A percentile compares a stretch with the other conserved stretches of the same genome.
phyloP scores from a whole-genome alignment of 1,140 invertebrate species.

The Conopomorpha cramerella region DNA sequence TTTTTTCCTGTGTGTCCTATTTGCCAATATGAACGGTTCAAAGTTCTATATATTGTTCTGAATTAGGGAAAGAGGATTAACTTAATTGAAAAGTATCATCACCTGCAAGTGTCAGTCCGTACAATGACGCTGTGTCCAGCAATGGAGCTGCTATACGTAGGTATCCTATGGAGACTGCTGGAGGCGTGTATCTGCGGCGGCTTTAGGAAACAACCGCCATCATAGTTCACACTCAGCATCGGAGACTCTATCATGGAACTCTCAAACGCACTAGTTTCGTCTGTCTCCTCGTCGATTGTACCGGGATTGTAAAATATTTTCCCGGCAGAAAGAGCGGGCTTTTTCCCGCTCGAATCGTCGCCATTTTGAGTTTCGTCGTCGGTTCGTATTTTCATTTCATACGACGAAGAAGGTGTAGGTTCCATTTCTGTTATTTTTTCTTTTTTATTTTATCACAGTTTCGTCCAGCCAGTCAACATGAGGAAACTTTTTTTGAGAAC shows the following conservation, averaged over 20 bases:
- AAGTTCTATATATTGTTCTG: too few species aligned
- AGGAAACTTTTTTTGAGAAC: not conserved
- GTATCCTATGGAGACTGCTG: slow-evolving; percentile 48
- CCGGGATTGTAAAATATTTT: slow-evolving; percentile 55
- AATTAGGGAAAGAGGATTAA: too few species aligned
- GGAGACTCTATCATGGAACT: slow-evolving; percentile 45
- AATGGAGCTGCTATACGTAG: slow-evolving; percentile 54
- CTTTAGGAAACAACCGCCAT: slow-evolving; percentile 29
- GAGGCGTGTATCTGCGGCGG: slow-evolving; percentile 34
- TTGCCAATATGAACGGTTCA: too few species aligned
- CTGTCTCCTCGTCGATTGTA: slow-evolving; percentile 51
- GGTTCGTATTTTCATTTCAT: slow-evolving; percentile 38
- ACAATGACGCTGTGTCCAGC: slow-evolving; percentile 47
- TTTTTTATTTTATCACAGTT: slow-evolving; percentile 11
- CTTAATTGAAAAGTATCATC: too few species aligned
- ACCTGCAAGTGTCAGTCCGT: slow-evolving; percentile 53
- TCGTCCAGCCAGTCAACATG: not conserved
- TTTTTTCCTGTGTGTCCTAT: too few species aligned
- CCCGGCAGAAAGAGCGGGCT: slow-evolving; percentile 21
- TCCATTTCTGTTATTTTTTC: slow-evolving; percentile 12
- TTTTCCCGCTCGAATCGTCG: slow-evolving; percentile 13
- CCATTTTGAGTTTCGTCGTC: slow-evolving; percentile 25
- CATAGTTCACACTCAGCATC: slow-evolving; percentile 23
- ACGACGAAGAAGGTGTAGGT: slow-evolving; percentile 22
- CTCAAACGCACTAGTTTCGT: slow-evolving; percentile 49